These are phyloP conservation scores for Drosophila stalkeri DNA, from an alignment of 2,888 invertebrate genomes.

Conservation along the genomic window DNA sequence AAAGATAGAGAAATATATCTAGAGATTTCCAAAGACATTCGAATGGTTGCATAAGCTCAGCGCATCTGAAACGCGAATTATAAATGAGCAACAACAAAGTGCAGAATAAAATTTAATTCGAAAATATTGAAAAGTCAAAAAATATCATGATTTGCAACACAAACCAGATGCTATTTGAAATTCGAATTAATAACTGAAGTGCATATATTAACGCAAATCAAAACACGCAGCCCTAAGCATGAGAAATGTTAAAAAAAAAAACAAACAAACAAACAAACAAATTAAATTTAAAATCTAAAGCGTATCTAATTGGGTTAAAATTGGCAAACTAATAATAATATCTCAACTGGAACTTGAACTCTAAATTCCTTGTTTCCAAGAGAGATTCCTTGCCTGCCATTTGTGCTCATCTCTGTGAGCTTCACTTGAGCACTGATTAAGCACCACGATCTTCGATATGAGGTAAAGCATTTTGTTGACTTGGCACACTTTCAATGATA, in stretches of 20 bases:
- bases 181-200: constrained; percentile 47
- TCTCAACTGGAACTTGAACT: not conserved
- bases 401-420: not conserved
- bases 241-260: not conserved
- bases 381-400: not conserved
- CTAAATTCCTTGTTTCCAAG: not conserved
- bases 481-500: constrained; percentile 28
- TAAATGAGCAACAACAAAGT: not conserved
- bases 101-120: not conserved
- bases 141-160: constrained; percentile 17
- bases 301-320: not conserved
- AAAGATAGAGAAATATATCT: not conserved
- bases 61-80: not conserved
- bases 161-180: constrained; percentile 66
- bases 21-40: not conserved
- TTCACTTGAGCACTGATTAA: constrained; percentile 14
- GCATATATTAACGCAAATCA: constrained; percentile 41
- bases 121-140: constrained; percentile 7
- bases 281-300: not conserved
- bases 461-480: constrained; percentile 19
- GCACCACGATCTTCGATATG: constrained; percentile 29
- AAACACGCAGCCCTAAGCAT: constrained; percentile 16
- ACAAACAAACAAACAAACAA: not conserved
- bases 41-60: constrained; percentile 2
- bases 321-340: not conserved